These are phyloP conservation scores for Acipenser oxyrinchus DNA, from an alignment of 2,797 vertebrate species.

Conservation along the genomic window DNA sequence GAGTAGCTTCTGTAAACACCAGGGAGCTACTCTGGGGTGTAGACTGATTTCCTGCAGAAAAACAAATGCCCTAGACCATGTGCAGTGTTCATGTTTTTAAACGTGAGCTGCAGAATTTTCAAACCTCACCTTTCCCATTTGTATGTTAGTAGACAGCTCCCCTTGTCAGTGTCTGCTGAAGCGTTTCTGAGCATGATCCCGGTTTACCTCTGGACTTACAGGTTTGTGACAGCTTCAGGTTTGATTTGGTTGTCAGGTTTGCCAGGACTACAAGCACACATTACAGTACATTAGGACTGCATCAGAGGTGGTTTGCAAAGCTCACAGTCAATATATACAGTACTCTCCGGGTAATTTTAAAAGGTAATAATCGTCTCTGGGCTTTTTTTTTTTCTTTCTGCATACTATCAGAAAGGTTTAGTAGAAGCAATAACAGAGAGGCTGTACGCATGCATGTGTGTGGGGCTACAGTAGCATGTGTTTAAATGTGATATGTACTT, in stretches of 20 bases:
- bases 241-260: slow-evolving; percentile 1
- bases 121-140: background rate
- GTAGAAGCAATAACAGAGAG: background rate
- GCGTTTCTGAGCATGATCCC: background rate
- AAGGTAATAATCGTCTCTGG: slow-evolving; percentile 8
- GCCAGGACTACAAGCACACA: background rate
- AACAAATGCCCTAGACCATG: background rate
- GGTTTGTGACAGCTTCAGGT: background rate
- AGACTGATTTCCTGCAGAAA: background rate
- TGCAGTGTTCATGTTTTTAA: background rate
- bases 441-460: too few relatives aligned
- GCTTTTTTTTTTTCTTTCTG: background rate
- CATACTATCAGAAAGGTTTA: background rate
- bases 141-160: background rate
- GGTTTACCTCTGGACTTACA: background rate
- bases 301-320: slow-evolving; percentile 1
- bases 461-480: too few relatives aligned
- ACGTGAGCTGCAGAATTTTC: too few relatives aligned
- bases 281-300: background rate
- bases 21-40: too few relatives aligned
- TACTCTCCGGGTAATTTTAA: slow-evolving; percentile 7
- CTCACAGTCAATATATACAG: background rate
- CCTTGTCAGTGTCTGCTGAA: background rate
- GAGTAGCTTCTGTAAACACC: too few relatives aligned
- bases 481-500: too few relatives aligned